Evolutionary conservation across 2,888 invertebrate species (phyloP).

Genomic region (Caenorhabditis panamensis): DNA sequence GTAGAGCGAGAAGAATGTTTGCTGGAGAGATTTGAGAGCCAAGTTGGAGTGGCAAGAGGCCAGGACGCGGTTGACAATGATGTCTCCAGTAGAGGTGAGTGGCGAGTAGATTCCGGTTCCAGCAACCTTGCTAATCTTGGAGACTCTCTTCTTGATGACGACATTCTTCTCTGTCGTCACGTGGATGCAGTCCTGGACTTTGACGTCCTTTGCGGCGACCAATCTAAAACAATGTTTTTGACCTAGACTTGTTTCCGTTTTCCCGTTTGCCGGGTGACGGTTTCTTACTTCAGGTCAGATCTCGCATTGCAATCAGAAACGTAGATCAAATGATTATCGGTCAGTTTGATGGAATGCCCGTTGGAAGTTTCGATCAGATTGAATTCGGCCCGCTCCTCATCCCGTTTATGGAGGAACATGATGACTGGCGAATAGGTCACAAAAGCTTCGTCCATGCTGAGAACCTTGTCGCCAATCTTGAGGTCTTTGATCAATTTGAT

Average conservation of each 20-base stretch:
- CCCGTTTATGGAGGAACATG: conserved; percentile 78
- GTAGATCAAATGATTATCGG: conserved; percentile 78
- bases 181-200: conserved; percentile 72
- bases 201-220: conserved; percentile 66
- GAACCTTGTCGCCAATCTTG: conserved; percentile 75
- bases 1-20: conserved; percentile 78
- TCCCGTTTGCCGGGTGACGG: not conserved
- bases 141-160: conserved; percentile 49
- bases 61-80: conserved; percentile 78
- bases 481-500: conserved; percentile 75
- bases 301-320: conserved; percentile 67
- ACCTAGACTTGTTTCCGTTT: conserved; percentile 1
- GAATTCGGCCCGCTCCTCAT: conserved; percentile 73
- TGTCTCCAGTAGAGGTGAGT: conserved; percentile 77
- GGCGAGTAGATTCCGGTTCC: conserved; percentile 78
- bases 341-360: conserved; percentile 70
- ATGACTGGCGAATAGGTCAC: conserved; percentile 78
- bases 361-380: conserved; percentile 67
- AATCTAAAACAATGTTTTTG: conserved; percentile 34
- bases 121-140: conserved; percentile 55
- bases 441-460: conserved; percentile 77
- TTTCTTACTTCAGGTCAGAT: conserved; percentile 53
- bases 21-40: conserved; percentile 76
- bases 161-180: conserved; percentile 50
- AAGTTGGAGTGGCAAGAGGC: conserved; percentile 79